Evolutionary conservation across 2,113 vertebrate species (phyloP), one percentile per base, ranked within the genome.

Genomic region (Heptranchias perlo): DNA sequence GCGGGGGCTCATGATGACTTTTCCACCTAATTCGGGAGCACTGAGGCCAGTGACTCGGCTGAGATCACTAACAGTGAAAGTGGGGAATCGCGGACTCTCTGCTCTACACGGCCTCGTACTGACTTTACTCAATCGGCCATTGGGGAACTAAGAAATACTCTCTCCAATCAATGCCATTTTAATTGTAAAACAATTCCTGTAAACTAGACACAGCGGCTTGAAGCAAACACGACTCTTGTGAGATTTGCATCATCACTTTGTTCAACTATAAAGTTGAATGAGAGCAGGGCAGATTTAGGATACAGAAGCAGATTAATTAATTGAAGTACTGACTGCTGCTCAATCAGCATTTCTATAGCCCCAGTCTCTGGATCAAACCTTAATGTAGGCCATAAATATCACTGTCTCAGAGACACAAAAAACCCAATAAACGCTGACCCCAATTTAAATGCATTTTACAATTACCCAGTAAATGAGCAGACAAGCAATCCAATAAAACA

Each of bases 401-500:
- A 4, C 44, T 52, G 23, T 28, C 47, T 95, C 64, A 31, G 65
- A 31, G 64, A 49, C 64, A 52, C 44, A 49, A 49, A 28, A 94
- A 47, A 67, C 14, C 64, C 94, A 49, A 69, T 95, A 95, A 95
- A 67, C 39, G 49, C 94, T 18, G 65, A 69, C 94, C 44, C 65
- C 94, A 95, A 95, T 95, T 95, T 95, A 95, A 95, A 69, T 95
- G 94, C 62, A 69, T 95, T 69, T 95, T 95, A 95, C 94, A 67
- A 67, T 67, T 31, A 35, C 44, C 65, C 39, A 52, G 44, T 95
- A 69, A 95, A 95, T 49, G 94, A 67, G 64, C 44, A 95, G 94
- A 67, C 44, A 69, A 94, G 94, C 44, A 95, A 69, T 95, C 65
- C 94, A 67, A 95, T 95, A 73, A 95, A 95, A 95, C 47, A 28